Evolutionary conservation across 2,888 invertebrate genomes (phyloP).

Genomic region (Pachliopta kotzebuea): DNA sequence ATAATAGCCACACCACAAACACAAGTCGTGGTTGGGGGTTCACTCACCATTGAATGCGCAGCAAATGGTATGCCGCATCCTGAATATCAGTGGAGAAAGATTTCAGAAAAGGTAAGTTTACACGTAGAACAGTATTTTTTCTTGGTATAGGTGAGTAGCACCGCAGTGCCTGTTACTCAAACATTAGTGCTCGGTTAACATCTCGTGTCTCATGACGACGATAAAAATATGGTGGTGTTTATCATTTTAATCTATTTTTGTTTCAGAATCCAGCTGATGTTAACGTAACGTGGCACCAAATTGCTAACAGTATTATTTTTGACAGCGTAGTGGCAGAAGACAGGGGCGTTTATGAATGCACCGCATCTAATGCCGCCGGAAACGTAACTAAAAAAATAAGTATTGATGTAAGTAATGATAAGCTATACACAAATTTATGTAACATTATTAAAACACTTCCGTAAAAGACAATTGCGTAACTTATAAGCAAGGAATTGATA

Average conservation of each 20-base stretch:
- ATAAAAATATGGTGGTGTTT: too few species aligned
- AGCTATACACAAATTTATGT: too few species aligned
- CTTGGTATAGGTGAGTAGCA: too few species aligned
- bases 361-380: slow-evolving; percentile 55
- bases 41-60: slow-evolving; percentile 52
- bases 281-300: slow-evolving; percentile 45
- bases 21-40: slow-evolving; percentile 42
- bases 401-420: slow-evolving; percentile 47
- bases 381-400: slow-evolving; percentile 39
- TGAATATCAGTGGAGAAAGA: slow-evolving; percentile 54
- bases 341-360: slow-evolving; percentile 59
- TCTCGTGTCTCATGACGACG: too few species aligned
- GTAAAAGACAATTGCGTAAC: too few species aligned
- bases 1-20: slow-evolving; percentile 45
- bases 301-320: slow-evolving; percentile 50
- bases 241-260: not conserved
- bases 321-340: slow-evolving; percentile 47
- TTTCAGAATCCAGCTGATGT: slow-evolving; percentile 32
- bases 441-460: too few species aligned
- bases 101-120: slow-evolving; percentile 40
- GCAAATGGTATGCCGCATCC: slow-evolving; percentile 58
- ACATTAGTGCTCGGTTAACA: too few species aligned
- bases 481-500: too few species aligned
- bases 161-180: too few species aligned
- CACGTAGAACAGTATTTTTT: too few species aligned